phyloP scores from a whole-genome alignment of 1,140 invertebrate species.

The Mercenaria mercenaria region DNA sequence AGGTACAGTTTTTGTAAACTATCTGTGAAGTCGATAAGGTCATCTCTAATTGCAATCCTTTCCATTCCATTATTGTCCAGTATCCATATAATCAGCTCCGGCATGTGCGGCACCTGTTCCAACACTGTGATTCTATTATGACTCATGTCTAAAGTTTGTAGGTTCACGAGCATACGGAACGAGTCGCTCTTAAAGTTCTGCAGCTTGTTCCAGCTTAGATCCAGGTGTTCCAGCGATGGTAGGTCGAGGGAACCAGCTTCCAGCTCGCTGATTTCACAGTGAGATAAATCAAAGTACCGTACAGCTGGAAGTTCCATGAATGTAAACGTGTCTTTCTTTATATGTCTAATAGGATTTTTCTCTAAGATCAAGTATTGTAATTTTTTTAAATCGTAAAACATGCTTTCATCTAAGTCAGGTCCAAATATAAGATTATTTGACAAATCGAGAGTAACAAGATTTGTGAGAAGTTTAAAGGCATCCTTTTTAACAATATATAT shows the following conservation, averaged over 20 bases:
- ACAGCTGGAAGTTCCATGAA: conserved; percentile 36
- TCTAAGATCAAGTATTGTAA: conserved; percentile 11
- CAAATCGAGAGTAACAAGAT: conserved; percentile 36
- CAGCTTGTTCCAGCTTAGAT: conserved; percentile 59
- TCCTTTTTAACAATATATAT: conserved; percentile 27
- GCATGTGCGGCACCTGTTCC: conserved; percentile 27
- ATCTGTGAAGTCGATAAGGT: background rate
- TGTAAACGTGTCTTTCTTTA: conserved; percentile 25
- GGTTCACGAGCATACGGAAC: conserved; percentile 39
- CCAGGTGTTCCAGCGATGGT: conserved; percentile 17
- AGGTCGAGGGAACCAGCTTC: conserved; percentile 38
- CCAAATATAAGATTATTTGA: conserved; percentile 55
- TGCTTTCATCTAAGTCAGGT: conserved; percentile 16
- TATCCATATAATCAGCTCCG: conserved; percentile 32
- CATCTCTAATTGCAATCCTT: background rate
- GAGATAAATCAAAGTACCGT: conserved; percentile 43
- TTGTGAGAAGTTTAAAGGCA: conserved; percentile 30
- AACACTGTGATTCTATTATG: conserved; percentile 44
- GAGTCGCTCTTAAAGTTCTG: background rate
- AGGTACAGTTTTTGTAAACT: conserved; percentile 41
- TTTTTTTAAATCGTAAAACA: conserved; percentile 45
- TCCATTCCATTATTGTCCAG: conserved; percentile 47
- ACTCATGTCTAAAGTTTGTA: conserved; percentile 52
- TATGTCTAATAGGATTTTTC: conserved; percentile 40
- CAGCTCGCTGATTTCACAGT: conserved; percentile 36